phyloP scores from a whole-genome alignment of 1,140 invertebrate species.

The Drosophila lacteicornis region DNA sequence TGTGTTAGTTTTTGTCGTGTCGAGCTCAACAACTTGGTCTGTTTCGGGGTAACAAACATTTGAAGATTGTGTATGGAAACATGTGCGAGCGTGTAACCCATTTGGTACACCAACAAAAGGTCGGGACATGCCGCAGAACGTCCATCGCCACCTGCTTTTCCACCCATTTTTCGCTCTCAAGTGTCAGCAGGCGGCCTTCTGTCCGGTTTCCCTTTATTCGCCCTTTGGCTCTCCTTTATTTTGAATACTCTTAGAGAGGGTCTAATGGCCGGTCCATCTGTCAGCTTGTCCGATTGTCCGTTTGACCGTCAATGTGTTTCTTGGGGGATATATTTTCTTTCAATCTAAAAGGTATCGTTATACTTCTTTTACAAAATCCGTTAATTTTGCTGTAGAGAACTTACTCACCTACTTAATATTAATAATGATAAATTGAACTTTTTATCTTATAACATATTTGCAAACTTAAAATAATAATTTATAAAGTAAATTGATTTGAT shows the following conservation, averaged over 20 bases:
- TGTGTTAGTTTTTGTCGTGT: constrained; percentile 38
- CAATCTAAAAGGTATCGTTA: too few relatives aligned
- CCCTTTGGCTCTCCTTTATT: constrained; percentile 2
- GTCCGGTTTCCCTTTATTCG: constrained; percentile 3
- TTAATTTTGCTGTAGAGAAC: too few relatives aligned
- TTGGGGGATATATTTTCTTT: too few relatives aligned
- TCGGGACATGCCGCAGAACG: constrained; percentile 4
- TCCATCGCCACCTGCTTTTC: constrained; percentile 43
- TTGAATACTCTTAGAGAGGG: neutral
- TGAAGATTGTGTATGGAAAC: constrained; percentile 29
- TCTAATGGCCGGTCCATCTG: neutral
- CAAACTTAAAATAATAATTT: too few relatives aligned
- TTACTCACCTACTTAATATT: too few relatives aligned
- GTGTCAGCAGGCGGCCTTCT: constrained; percentile 43
- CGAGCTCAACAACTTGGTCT: constrained; percentile 28
- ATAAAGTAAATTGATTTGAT: too few relatives aligned
- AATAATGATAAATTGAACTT: too few relatives aligned
- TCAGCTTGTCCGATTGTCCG: too few relatives aligned
- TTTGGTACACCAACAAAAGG: constrained; percentile 67
- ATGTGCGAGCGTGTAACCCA: constrained; percentile 77
- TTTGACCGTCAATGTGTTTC: too few relatives aligned
- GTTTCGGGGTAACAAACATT: constrained; percentile 35
- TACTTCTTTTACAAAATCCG: too few relatives aligned
- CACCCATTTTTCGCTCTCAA: constrained; percentile 17
- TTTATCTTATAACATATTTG: too few relatives aligned